Evolutionary conservation across 1,140 invertebrate genomes (phyloP).

Genomic region (Polyergus mexicanus): DNA sequence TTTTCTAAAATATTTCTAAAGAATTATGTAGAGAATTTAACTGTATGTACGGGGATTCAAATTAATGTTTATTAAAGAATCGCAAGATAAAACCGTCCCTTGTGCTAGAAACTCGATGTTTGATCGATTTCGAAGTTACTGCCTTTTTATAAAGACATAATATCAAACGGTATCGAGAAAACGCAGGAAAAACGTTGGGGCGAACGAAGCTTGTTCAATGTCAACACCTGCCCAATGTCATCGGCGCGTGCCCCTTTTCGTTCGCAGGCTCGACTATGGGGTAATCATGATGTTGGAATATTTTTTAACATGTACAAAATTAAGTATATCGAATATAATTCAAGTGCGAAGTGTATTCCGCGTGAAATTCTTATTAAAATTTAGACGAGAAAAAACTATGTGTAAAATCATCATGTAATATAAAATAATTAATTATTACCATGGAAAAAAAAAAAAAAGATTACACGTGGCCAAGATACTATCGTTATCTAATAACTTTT

Average conservation of each 20-base stretch:
- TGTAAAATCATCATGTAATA: too few relatives aligned
- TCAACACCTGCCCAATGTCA: slow-evolving; percentile 55
- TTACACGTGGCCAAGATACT: not conserved
- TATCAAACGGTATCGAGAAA: not conserved
- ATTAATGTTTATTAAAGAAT: too few relatives aligned
- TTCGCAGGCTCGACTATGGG: slow-evolving; percentile 22
- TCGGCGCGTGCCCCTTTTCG: slow-evolving; percentile 47
- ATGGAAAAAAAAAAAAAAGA: not conserved
- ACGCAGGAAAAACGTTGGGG: slow-evolving; percentile 6
- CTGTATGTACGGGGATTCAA: too few relatives aligned
- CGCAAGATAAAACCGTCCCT: too few relatives aligned
- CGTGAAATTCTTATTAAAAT: not conserved
- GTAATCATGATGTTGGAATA: slow-evolving; percentile 5
- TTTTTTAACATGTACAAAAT: slow-evolving; percentile 3
- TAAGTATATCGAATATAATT: not conserved
- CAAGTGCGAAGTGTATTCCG: not conserved
- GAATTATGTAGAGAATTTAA: not conserved
- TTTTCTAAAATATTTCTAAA: not conserved
- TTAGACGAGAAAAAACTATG: too few relatives aligned
- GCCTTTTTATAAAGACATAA: not conserved
- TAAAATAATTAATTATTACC: not conserved
- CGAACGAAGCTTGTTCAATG: slow-evolving; percentile 61
- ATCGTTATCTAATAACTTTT: not conserved
- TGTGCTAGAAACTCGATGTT: not conserved
- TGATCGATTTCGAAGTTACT: slow-evolving; percentile 36